These are phyloP conservation scores for Callipepla californica DNA, from an alignment of 2,113 vertebrate genomes.

Conservation along the genomic window DNA sequence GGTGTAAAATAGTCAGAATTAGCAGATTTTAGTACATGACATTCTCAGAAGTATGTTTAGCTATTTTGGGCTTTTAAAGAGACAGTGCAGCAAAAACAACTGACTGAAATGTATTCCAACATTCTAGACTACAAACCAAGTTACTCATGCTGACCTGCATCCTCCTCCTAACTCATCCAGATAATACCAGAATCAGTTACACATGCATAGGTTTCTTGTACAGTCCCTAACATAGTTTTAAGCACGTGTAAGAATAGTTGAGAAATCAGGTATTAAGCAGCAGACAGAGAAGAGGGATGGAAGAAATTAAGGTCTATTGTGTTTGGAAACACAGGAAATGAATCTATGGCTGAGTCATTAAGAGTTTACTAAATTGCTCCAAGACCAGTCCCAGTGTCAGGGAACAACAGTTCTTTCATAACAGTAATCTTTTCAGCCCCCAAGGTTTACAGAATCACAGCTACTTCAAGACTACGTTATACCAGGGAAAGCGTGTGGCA, in stretches of 20 bases:
- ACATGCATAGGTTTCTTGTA: neutral
- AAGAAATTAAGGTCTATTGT: constrained; percentile 52
- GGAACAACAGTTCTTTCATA: neutral
- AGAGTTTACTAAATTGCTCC: neutral
- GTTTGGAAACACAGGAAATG: constrained; percentile 62
- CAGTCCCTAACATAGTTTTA: neutral
- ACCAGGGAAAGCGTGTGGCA: neutral
- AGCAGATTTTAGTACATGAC: neutral
- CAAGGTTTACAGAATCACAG: neutral
- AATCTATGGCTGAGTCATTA: constrained; percentile 60
- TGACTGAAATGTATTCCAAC: neutral
- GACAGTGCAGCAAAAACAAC: neutral
- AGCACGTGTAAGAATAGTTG: neutral
- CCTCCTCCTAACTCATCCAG: neutral
- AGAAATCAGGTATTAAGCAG: neutral
- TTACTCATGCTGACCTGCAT: neutral
- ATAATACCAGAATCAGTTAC: neutral
- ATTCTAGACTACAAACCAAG: neutral
- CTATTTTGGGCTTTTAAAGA: constrained; percentile 40
- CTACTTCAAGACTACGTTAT: neutral
- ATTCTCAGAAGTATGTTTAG: constrained; percentile 2
- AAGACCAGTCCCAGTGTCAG: neutral
- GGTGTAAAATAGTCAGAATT: constrained; percentile 29
- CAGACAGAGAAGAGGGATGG: neutral
- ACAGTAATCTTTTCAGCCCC: neutral